Evolutionary conservation across 2,113 vertebrate genomes (phyloP).

Genomic region (Empidonax traillii): DNA sequence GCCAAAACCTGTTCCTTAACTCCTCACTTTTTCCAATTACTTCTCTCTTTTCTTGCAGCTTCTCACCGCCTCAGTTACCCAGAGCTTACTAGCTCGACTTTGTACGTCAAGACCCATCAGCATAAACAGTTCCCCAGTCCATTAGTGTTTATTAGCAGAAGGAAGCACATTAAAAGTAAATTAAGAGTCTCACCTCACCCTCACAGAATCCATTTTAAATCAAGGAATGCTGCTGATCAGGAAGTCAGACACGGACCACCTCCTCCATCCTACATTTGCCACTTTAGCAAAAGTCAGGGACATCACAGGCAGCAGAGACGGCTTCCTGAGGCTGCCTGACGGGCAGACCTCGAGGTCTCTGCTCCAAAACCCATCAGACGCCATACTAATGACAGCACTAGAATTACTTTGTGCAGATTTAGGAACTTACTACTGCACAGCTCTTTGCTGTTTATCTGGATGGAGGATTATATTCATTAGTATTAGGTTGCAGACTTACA

Average conservation of each 20-base stretch:
- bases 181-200: background rate
- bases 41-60: background rate
- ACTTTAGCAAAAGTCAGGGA: background rate
- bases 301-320: fast-evolving
- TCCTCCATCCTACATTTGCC: background rate
- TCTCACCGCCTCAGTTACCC: background rate
- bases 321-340: background rate
- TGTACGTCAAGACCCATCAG: background rate
- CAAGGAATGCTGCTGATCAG: background rate
- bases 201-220: slow-evolving; percentile 17
- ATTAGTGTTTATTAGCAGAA: background rate
- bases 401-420: background rate
- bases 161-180: slow-evolving; percentile 3
- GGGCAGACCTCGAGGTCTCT: background rate
- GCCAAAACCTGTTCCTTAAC: background rate
- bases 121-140: background rate
- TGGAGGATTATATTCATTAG: background rate
- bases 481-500: background rate
- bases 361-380: background rate
- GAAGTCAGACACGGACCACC: background rate
- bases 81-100: background rate
- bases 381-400: background rate
- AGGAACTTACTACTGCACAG: background rate
- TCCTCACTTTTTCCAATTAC: background rate
- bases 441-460: background rate